phyloP scores from a whole-genome alignment of 2,888 invertebrate species.

The Oscheius sp. region DNA sequence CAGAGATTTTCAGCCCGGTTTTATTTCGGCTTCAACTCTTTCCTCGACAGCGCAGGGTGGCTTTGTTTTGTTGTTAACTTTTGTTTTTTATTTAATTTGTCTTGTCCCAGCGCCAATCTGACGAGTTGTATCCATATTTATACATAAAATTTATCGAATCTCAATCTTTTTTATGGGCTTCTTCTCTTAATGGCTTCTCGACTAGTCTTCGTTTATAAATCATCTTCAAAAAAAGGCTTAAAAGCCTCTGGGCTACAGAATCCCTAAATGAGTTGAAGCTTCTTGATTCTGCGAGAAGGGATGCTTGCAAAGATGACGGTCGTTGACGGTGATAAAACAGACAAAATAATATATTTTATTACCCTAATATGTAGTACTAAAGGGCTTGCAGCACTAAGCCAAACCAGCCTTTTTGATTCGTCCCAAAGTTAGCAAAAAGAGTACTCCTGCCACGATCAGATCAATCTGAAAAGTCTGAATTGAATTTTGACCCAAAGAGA shows the following conservation, averaged over 20 bases:
- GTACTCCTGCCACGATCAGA: neutral
- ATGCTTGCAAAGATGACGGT: too few species aligned
- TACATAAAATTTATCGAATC: slow-evolving; percentile 11
- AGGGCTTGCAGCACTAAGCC: too few species aligned
- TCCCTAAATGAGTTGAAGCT: too few species aligned
- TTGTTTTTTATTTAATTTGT: slow-evolving; percentile 3
- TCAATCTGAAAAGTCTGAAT: neutral
- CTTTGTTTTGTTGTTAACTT: too few species aligned
- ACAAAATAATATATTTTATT: too few species aligned
- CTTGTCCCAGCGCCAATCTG: too few species aligned
- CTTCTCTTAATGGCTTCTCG: too few species aligned
- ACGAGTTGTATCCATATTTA: slow-evolving; percentile 12
- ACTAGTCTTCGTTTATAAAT: too few species aligned
- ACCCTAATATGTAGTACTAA: neutral
- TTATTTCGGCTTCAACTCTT: neutral
- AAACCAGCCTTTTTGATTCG: slow-evolving; percentile 15
- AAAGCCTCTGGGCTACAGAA: too few species aligned
- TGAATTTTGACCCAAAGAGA: neutral
- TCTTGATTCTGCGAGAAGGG: too few species aligned
- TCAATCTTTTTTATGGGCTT: neutral
- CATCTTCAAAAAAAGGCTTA: too few species aligned
- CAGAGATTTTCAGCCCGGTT: slow-evolving; percentile 21
- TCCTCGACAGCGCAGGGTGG: neutral
- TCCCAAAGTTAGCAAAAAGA: slow-evolving; percentile 13
- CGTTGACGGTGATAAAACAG: too few species aligned